These are phyloP conservation scores for Trissolcus basalis DNA, from an alignment of 1,140 invertebrate species.

Conservation along the genomic window DNA sequence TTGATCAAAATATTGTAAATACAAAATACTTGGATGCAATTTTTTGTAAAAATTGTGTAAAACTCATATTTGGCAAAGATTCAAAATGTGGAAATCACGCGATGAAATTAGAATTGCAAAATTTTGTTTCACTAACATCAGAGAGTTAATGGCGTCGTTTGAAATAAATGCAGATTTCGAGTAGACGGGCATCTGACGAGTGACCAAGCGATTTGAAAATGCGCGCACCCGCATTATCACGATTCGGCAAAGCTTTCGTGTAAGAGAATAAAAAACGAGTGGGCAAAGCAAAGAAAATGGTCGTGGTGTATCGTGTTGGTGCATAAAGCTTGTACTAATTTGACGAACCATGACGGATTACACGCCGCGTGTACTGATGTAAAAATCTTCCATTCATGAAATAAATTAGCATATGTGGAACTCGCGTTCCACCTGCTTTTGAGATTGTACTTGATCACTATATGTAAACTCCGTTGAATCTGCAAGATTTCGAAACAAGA, in stretches of 20 bases:
- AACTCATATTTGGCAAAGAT: no score
- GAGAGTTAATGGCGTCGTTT: constrained; percentile 3
- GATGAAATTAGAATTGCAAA: constrained; percentile 10
- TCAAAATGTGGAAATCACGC: background rate
- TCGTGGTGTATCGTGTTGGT: constrained; percentile 34
- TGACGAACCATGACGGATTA: constrained; percentile 70
- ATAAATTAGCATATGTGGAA: constrained; percentile 68
- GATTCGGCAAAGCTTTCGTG: constrained; percentile 19
- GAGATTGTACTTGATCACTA: no score
- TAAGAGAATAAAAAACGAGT: constrained; percentile 1
- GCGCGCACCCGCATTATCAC: constrained; percentile 39
- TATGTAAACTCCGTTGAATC: no score
- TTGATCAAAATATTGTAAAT: no score
- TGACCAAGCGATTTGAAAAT: constrained; percentile 50
- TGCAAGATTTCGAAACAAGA: no score
- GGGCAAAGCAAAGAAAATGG: constrained; percentile 41
- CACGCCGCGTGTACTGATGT: constrained; percentile 49
- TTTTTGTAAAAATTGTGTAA: no score
- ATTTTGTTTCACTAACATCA: background rate
- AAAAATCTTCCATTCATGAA: constrained; percentile 65
- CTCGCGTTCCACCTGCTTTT: constrained; percentile 44
- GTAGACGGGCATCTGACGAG: constrained; percentile 20
- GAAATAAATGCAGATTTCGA: constrained; percentile 23
- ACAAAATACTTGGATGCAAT: no score
- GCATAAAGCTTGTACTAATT: constrained; percentile 66